Base-by-base conservation (phyloP, 2,888 invertebrate species). In the Drosophila koepferae region DNA sequence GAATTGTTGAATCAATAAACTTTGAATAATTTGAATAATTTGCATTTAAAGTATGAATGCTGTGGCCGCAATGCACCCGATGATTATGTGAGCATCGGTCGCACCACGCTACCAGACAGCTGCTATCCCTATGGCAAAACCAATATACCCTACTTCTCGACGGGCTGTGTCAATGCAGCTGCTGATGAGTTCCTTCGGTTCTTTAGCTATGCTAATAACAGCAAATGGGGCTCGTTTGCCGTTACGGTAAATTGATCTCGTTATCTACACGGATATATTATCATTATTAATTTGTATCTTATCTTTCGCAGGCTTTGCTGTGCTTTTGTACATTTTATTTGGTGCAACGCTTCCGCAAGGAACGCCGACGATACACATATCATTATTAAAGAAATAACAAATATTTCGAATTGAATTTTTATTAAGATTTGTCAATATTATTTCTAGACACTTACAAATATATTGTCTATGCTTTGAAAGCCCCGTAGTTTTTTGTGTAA, bases 61-160 rank as follows among this genome's bases (percentile, higher is more conserved):
- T 93, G 93, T 63, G 92, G 92, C 41, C 77, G 83, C 34, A 74
- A 89, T 53, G 90, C 90, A 18, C 91, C 92, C 41, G 72, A 77
- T 1, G 92, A 93, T 65, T 92, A 91, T 60, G 46, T 72, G 1
- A 20, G 14, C 56, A 77, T 83, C 31, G 72, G 74, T 8, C 88
- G 85, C 9, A 1, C 14, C 14, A 73, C 64, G 8, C 54, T 82
- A 8, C 91, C 91, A 1, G 43, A 56, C 5, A 90, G 89, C 49
- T 91, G 91, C 34, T 91, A 89, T 67, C 70, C 77, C 16, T 43
- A 80, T 4, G 63, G 49, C 0, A 46, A 74, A 6, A 59, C 58
- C 6, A 72, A 77, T 58, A 16, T 61, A 68, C 72, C 41, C 44
- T 69, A 31, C 40, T 76, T 46, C 65, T 49, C 66, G 36, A 77